phyloP scores from a whole-genome alignment of 2,888 invertebrate genomes.

The Lysandra coridon region DNA sequence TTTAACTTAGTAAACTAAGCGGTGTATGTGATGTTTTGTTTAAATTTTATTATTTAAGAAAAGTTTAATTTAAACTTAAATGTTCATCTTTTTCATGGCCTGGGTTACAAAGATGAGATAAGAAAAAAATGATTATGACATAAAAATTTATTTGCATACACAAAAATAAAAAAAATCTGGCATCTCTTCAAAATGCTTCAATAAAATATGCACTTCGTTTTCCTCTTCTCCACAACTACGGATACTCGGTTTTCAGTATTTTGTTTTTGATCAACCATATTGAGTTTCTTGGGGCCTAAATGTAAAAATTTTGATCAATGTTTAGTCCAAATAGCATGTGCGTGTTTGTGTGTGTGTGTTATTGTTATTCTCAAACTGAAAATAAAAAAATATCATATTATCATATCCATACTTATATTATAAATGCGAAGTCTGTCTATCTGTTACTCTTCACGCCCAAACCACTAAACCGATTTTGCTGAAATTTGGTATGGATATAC shows the following conservation, averaged over 20 bases:
- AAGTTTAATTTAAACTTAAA: neutral
- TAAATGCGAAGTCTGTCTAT: too few relatives aligned
- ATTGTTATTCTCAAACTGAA: constrained; percentile 24
- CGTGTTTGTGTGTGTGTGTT: constrained; percentile 6
- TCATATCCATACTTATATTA: neutral
- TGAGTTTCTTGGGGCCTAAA: constrained; percentile 4
- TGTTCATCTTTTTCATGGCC: neutral
- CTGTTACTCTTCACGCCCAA: neutral
- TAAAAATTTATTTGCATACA: constrained; percentile 26
- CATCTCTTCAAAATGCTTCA: constrained; percentile 29
- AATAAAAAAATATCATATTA: constrained; percentile 33
- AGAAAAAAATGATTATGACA: constrained; percentile 28
- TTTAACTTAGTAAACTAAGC: neutral
- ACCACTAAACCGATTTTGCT: too few relatives aligned
- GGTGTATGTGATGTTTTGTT: neutral
- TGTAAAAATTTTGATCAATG: constrained; percentile 16
- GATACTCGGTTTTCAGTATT: constrained; percentile 18
- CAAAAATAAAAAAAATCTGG: constrained; percentile 24
- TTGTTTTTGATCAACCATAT: constrained; percentile 29
- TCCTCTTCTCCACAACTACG: neutral
- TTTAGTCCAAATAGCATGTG: constrained; percentile 5
- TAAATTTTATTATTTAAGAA: neutral
- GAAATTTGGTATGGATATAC: too few relatives aligned
- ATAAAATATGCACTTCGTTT: neutral
- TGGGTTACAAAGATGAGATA: constrained; percentile 34